Evolutionary conservation across 2,888 invertebrate genomes (phyloP), one percentile per base, ranked within the genome.

Genomic region (Diabrotica balteata): DNA sequence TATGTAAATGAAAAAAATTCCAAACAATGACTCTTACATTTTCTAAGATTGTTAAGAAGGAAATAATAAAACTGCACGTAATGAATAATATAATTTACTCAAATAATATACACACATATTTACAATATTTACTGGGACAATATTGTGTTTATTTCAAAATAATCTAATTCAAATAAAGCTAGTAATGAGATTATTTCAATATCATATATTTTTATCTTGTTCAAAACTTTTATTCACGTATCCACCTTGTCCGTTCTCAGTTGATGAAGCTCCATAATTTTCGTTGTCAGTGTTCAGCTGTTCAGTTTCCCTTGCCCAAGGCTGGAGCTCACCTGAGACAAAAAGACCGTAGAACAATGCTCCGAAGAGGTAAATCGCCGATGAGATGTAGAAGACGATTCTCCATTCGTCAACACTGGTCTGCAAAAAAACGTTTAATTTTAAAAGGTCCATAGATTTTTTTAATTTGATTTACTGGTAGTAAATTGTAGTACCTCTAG

Each of bases 361-460:
- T 0, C 96, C 96, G 10, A 92, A 73, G 0, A 94, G 85, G 80
- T 96, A 97, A 78, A 97, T 89, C 66, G 87, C 88, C 74, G 93
- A 91, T 0, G 95, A 91, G 77, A 96, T 91, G 84, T 93, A 94
- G 84, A 96, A 96, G 7, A 97, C 93, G 46, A 90, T 85, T 72
- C 91, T 89, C 97, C 97, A 97, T 84, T 96, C 91, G 11, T 88
- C 88, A 22, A 89, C 87, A 3, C 88, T 89, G 90, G 93, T 60
- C 69, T 73, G 58, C 57, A 67, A 71, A 51, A 32, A 32, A 32
- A 32, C 32, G 4, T 32, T 32, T 32, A 32, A 1, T 32, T 32
- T 4, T 32, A 32, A 32, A 32, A 4, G 4, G 3, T 32, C 32
- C 5, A 32, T 32, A 32, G 32, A n/a, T n/a, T 32, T 4, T 32